Base-by-base conservation (phyloP, 2,797 vertebrate species). In the Bufotes viridis region DNA sequence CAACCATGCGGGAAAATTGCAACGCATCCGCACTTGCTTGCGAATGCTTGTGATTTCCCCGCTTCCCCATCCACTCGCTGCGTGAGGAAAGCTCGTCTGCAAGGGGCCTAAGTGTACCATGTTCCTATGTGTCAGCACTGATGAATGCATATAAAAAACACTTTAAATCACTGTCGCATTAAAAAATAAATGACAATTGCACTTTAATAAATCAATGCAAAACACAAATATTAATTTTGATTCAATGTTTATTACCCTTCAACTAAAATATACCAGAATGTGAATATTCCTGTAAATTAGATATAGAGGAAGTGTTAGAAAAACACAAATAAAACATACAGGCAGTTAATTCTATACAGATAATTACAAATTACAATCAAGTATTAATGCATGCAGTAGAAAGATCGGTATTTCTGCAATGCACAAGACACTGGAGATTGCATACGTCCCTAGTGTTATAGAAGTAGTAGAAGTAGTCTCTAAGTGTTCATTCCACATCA, bases 261-360 rank as follows among this genome's bases (percentile, higher is more conserved):
- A 88, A 70, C 88, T 84, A 90, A 90, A 90, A 88, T 42, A 88
- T 90, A 91, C 84, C 91, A 91, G 90, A 92, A 49, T 67, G 61
- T 42, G 42, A 42, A 74, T 88, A 74, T 26, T 81, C 51, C 92
- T 75, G 57, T 10, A 53, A 18, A 63, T 78, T 74, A 65, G 26
- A 75, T 84, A 83, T 58, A 81, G 26, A 18, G 89, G 81, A 90
- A 89, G 87, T 82, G 57, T 24, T 84, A 70, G 70, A 34, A 67
- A 80, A 83, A 80, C 78, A 53, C 78, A 88, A 26, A 10, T 22
- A 51, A 80, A 90, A 82, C 57, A 82, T 57, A 86, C 82, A 87
- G 55, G 58, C 70, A 20, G 20, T 9, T 55, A 13, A 14, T 76
- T 82, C 82, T 90, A 78, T 63, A 22, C 29, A 63, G 58, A 72